Percentiles rank a stretch among this genome's conserved stretches.
phyloP scores from a whole-genome alignment of 2,888 invertebrate species.

The Nemoura dubitans region DNA sequence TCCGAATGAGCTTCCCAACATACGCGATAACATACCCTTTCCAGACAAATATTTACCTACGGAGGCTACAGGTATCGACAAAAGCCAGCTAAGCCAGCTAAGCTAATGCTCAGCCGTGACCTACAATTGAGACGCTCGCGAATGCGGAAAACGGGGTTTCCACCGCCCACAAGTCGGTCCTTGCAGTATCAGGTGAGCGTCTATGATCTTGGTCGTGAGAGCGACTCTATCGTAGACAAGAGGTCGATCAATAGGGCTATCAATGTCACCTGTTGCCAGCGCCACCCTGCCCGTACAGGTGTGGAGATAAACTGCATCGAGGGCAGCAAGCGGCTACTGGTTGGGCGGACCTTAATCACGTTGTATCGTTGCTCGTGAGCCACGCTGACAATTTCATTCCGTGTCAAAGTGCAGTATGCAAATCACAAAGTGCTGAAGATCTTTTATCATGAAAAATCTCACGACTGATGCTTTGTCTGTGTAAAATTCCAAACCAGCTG shows the following conservation, averaged over 20 bases:
- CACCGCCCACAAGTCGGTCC: neutral
- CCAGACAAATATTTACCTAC: neutral
- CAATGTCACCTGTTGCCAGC: conserved; percentile 1
- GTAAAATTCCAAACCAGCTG: neutral
- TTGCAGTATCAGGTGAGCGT: neutral
- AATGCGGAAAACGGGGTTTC: neutral
- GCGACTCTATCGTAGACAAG: neutral
- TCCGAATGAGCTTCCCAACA: too few relatives aligned
- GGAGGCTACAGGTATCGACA: too few relatives aligned
- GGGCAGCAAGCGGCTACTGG: too few relatives aligned
- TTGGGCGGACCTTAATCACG: too few relatives aligned
- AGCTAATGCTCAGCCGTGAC: neutral
- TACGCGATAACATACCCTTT: neutral
- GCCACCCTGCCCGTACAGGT: neutral
- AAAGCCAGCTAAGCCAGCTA: neutral
- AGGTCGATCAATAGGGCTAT: neutral
- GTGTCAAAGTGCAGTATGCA: neutral
- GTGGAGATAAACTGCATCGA: too few relatives aligned
- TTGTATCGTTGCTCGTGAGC: too few relatives aligned
- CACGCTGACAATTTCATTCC: neutral
- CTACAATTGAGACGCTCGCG: neutral
- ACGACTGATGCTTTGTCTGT: neutral
- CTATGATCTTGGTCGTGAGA: neutral
- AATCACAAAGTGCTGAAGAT: neutral
- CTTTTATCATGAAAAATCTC: neutral